A percentile compares a stretch with the other conserved stretches of the same genome.
Evolutionary conservation across 2,113 vertebrate genomes (phyloP).

Genomic region (human (Homo sapiens)): DNA sequence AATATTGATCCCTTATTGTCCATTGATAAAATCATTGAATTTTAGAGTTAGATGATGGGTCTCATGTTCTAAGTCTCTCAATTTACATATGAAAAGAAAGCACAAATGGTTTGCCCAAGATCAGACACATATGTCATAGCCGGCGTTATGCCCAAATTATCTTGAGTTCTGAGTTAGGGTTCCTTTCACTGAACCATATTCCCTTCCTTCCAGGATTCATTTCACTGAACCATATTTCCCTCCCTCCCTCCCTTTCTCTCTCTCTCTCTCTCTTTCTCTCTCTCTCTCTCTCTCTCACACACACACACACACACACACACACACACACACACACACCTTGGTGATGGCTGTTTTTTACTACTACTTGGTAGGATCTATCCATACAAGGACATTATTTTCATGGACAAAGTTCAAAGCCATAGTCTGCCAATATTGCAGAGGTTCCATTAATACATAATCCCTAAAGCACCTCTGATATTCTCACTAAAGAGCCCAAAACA

Average conservation of each 20-base stretch:
- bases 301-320: neutral
- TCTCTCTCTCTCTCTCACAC: too few relatives aligned
- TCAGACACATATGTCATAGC: neutral
- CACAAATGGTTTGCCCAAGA: neutral
- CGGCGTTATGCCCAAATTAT: neutral
- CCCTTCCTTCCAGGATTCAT: too few relatives aligned
- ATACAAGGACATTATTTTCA: neutral
- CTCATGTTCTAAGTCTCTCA: neutral
- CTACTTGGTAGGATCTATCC: neutral
- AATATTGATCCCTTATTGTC: neutral
- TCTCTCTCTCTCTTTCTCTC: accelerated
- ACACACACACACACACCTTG: neutral
- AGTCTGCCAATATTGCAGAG: neutral
- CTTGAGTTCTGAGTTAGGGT: neutral
- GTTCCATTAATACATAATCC: neutral
- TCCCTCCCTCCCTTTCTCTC: accelerated
- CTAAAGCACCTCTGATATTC: neutral
- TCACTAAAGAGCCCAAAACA: neutral
- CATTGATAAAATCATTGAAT: neutral
- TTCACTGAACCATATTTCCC: neutral
- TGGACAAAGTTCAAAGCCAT: neutral
- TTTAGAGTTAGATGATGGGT: neutral
- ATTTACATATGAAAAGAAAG: neutral
- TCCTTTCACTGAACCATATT: neutral
- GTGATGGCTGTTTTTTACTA: neutral